A percentile compares a stretch with the other conserved stretches of the same genome.
phyloP scores from a whole-genome alignment of 2,797 vertebrate genomes.

The Acanthopagrus latus region DNA sequence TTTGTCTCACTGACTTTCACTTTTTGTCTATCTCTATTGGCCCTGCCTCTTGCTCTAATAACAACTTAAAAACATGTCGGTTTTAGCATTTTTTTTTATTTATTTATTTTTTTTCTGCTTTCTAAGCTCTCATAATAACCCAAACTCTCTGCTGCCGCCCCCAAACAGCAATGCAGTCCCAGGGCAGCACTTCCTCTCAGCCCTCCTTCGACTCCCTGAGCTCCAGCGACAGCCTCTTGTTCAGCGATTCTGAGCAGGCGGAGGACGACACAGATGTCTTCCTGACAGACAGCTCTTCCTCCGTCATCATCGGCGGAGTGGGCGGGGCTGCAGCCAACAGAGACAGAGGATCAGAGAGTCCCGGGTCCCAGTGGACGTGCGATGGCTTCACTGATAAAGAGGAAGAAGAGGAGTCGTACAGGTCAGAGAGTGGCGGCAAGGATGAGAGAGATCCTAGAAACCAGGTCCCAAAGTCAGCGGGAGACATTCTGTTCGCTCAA shows the following conservation, averaged over 20 bases:
- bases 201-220: constrained; percentile 84
- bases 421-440: constrained; percentile 40
- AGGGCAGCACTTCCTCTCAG: constrained; percentile 84
- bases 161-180: constrained; percentile 84
- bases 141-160: constrained; percentile 11
- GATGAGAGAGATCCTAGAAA: constrained; percentile 11
- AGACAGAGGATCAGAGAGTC: constrained; percentile 57
- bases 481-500: constrained; percentile 90
- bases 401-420: constrained; percentile 64
- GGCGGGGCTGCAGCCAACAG: constrained; percentile 12
- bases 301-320: constrained; percentile 45
- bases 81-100: constrained; percentile 22
- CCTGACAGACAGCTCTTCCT: constrained; percentile 76
- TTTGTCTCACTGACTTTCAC: constrained; percentile 1
- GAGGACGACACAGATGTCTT: constrained; percentile 85
- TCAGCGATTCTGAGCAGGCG: constrained; percentile 83
- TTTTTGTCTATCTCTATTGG: not conserved
- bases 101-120: constrained; percentile 1
- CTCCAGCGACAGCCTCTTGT: constrained; percentile 82
- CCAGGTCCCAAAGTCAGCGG: constrained; percentile 77
- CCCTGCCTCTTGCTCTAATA: not conserved
- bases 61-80: constrained; percentile 17
- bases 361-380: constrained; percentile 79
- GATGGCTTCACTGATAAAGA: constrained; percentile 74
- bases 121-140: constrained; percentile 21